Evolutionary conservation across 2,888 invertebrate species (phyloP).

Genomic region (Nezara viridula): DNA sequence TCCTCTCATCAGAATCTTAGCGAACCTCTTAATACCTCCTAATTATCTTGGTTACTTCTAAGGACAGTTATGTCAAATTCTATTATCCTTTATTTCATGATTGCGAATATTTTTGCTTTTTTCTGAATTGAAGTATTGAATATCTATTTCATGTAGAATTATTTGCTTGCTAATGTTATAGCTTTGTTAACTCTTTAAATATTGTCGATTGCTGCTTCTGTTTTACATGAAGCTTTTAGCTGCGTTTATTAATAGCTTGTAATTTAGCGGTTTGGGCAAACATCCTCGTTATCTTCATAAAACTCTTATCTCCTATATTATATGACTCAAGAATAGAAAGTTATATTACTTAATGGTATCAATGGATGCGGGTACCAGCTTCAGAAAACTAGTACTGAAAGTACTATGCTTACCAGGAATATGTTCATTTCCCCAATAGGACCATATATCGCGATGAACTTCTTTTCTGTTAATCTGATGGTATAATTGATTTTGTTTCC

Average conservation of each 20-base stretch:
- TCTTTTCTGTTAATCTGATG: not conserved
- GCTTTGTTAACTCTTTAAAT: no score
- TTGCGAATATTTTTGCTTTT: no score
- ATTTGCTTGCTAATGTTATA: no score
- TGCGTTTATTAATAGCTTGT: not conserved
- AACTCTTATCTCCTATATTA: not conserved
- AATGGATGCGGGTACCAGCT: not conserved
- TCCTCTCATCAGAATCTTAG: no score
- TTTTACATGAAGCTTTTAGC: not conserved
- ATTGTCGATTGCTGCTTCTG: not conserved
- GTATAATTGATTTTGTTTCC: no score
- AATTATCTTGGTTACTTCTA: no score
- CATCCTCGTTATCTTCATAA: not conserved
- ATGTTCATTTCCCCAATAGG: not conserved
- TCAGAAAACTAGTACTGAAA: not conserved
- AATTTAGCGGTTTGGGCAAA: not conserved
- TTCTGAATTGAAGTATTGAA: no score
- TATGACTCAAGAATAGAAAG: not conserved
- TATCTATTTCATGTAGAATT: no score
- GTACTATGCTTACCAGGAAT: not conserved
- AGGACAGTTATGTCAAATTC: no score
- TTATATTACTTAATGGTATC: not conserved
- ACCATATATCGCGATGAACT: not conserved
- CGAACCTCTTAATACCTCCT: no score
- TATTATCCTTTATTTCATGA: no score